These are phyloP conservation scores for Cryptocephalus moraei DNA, from an alignment of 2,888 invertebrate genomes.

Conservation along the genomic window DNA sequence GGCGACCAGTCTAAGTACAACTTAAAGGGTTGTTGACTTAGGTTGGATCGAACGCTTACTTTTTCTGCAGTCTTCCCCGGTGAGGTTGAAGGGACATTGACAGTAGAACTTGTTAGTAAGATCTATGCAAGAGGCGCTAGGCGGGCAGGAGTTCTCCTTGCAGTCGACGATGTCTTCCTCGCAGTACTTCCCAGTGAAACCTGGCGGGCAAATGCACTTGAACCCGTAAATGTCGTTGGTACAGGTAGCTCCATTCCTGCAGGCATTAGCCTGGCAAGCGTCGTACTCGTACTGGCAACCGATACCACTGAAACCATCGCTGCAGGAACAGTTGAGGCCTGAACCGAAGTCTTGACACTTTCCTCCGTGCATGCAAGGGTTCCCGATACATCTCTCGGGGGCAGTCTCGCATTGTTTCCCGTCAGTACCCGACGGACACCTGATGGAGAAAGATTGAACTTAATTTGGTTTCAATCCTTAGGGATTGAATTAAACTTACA, in stretches of 20 bases:
- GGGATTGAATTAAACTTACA: constrained; percentile 59
- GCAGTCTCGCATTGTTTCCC: constrained; percentile 96
- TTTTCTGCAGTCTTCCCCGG: constrained; percentile 94
- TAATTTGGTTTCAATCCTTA: background rate
- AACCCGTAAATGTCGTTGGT: constrained; percentile 77
- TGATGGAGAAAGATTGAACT: constrained; percentile 23
- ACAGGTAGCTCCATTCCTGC: constrained; percentile 89
- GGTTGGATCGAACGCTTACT: constrained; percentile 45
- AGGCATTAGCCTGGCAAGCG: constrained; percentile 81
- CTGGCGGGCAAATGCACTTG: constrained; percentile 76
- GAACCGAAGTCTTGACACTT: constrained; percentile 94
- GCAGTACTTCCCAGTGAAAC: constrained; percentile 68
- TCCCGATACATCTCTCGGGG: constrained; percentile 87
- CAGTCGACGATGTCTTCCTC: constrained; percentile 87
- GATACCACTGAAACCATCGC: constrained; percentile 58
- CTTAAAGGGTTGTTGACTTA: too few relatives aligned
- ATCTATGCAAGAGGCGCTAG: constrained; percentile 87
- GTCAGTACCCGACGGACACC: constrained; percentile 89
- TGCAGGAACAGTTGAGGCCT: constrained; percentile 88
- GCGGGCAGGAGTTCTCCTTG: constrained; percentile 88
- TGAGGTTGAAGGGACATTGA: constrained; percentile 93
- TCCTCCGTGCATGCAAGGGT: constrained; percentile 93
- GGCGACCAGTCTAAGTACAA: too few relatives aligned
- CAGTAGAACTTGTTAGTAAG: constrained; percentile 86
- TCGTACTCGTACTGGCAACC: constrained; percentile 93